Base-by-base conservation (phyloP, 2,113 vertebrate species). In the Alosa alosa region DNA sequence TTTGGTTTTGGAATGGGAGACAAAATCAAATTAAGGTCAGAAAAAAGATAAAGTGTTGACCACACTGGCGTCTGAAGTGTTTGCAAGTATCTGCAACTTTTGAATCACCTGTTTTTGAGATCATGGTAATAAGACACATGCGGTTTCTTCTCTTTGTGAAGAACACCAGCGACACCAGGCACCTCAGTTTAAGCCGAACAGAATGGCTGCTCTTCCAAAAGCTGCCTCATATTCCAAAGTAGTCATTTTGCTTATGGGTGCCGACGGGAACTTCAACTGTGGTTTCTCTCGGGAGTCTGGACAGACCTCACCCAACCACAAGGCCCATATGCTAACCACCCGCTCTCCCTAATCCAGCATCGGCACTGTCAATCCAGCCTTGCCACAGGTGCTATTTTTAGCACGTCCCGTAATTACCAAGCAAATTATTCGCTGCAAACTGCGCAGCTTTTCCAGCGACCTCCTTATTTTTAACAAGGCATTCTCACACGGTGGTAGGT, bases 321-420 rank as follows among this genome's bases (percentile, higher is more conserved):
- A 31, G 64, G 88, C 85, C 88, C 82, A 88, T 89, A 82, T 87
- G 91, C 89, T 89, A 91, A 93, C 90, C 92, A 86, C 81, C 84
- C 45, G 10, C 81, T 45, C 81, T 78, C 52, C 57, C 82, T 10
- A 72, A 55, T 47, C 57, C 41, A 82, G 47, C 55, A 83, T 82
- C n/a, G 82, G 57, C 87, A 75, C 87, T 60, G 88, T 31, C 25
- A 31, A 25, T 31, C 64, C 64, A 36, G 25, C 83, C 84, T 44
- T 55, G 88, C 90, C 86, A 49, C 87, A 91, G 89, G 89, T 90
- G 25, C 90, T 93, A 88, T 94, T 93, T 90, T 92, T 89, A 94
- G 89, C 87, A 85, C 44, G 18, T 86, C 88, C 83, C 90, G 81
- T 91, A 90, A 91, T 93, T 87, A 91, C 84, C 86, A 64, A 81